phyloP scores from a whole-genome alignment of 2,797 vertebrate genomes.

The Mastacembelus armatus region DNA sequence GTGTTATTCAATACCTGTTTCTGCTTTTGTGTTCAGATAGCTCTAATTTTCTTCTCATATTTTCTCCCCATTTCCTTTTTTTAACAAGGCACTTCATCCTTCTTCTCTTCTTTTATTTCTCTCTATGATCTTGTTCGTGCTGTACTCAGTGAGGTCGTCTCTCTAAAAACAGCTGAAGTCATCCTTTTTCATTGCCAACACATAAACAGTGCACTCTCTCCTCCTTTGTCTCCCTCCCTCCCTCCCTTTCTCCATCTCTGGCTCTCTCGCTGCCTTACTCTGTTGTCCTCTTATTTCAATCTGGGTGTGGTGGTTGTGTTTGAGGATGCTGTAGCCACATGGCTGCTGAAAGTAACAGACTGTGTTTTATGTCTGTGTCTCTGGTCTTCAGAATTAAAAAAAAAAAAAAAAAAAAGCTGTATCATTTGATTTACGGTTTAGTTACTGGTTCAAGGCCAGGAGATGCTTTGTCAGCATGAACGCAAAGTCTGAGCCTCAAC shows the following conservation, averaged over 20 bases:
- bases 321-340: constrained; percentile 46
- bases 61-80: background rate
- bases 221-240: constrained; percentile 37
- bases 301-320: constrained; percentile 71
- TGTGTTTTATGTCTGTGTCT: constrained; percentile 32
- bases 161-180: constrained; percentile 73
- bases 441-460: constrained; percentile 9
- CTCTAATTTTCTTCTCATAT: background rate
- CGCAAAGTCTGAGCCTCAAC: constrained; percentile 38
- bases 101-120: constrained; percentile 16
- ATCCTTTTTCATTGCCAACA: constrained; percentile 70
- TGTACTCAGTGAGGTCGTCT: constrained; percentile 47
- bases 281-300: constrained; percentile 36
- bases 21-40: constrained; percentile 21
- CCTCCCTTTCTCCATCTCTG: constrained; percentile 10
- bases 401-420: background rate
- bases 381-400: constrained; percentile 20
- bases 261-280: constrained; percentile 12
- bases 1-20: background rate
- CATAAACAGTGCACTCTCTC: constrained; percentile 69
- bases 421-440: constrained; percentile 37
- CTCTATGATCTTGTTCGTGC: constrained; percentile 14
- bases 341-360: constrained; percentile 34
- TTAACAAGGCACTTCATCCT: constrained; percentile 24
- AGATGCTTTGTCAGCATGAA: constrained; percentile 61